These are phyloP conservation scores for Podocnemis expansa DNA, from an alignment of 2,113 vertebrate genomes.

Conservation along the genomic window DNA sequence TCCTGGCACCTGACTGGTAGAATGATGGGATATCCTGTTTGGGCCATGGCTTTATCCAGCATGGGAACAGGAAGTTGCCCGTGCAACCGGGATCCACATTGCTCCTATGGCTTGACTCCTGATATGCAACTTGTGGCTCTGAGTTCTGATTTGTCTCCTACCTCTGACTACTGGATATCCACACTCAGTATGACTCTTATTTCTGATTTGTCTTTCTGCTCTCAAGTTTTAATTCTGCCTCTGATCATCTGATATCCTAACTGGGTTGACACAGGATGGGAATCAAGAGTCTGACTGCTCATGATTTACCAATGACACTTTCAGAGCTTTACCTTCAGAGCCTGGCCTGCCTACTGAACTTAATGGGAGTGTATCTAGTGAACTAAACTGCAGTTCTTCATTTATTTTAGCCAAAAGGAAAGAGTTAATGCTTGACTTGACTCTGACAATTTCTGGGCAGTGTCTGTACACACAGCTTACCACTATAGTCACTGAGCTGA, in stretches of 20 bases:
- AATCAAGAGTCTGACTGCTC: not conserved
- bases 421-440: slow-evolving; percentile 31
- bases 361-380: no score
- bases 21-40: no score
- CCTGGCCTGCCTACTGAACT: no score
- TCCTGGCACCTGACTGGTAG: no score
- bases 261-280: not conserved
- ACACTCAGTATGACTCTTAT: no score
- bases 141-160: not conserved
- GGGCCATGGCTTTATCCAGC: no score
- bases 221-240: no score
- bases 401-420: not conserved
- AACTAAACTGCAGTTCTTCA: not conserved
- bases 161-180: not conserved
- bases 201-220: no score
- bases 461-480: slow-evolving; percentile 34
- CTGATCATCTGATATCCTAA: no score
- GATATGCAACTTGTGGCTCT: not conserved
- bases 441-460: slow-evolving; percentile 19
- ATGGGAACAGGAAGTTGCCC: no score
- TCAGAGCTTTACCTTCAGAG: not conserved
- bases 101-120: not conserved
- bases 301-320: not conserved
- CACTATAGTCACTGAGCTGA: not conserved
- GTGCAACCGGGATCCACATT: not conserved